Base-by-base conservation (phyloP, 2,888 invertebrate genomes). In the Acanthosepion esculentum region DNA sequence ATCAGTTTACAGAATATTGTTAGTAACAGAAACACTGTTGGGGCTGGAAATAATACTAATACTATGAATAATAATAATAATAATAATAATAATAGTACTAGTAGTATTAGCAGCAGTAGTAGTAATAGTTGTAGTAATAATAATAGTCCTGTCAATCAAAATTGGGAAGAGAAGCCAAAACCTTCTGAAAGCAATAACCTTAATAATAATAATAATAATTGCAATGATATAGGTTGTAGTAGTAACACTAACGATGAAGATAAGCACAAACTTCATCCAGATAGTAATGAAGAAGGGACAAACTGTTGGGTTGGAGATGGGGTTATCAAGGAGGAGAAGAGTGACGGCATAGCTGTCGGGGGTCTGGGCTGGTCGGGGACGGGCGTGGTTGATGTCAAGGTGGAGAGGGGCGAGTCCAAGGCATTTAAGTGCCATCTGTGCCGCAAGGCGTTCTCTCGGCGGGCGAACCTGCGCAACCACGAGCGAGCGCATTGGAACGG, bases 381-480 rank as follows among this genome's bases (percentile, higher is more conserved):
- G 48, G 48, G 48, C 53, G 50, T 53, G 93, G 53, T 53, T 5
- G 93, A 53, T 48, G 93, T 93, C 50, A 93, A 93, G 53, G 53
- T 53, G n/a, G 93, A 93, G 53, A 93, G 29, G 93, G 53, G 50
- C 48, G 93, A 93, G 50, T 93, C 93, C 15, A 93, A 93, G 48
- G 93, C 93, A n/a, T 93, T 93, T 53, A 93, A 93, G 93, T 93
- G 93, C 93, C 93, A 93, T 50, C 93, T 93, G 50, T 93, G 93
- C 93, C 93, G 93, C 26, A 93, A 93, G n/a, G 93, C 93, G 48
- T 93, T 93, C 93, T 93, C 93, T n/a, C 93, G 93, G n/a, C 93
- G 93, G 48, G 93, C 93, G 29, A 93, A 93, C 50, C 50, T 93
- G 50, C 93, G 93, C 20, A 93, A 93, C 93, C 93, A 93, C 48